These are phyloP conservation scores for Mormyrus proboscirostris DNA, from an alignment of 2,797 vertebrate genomes.

Conservation along the genomic window DNA sequence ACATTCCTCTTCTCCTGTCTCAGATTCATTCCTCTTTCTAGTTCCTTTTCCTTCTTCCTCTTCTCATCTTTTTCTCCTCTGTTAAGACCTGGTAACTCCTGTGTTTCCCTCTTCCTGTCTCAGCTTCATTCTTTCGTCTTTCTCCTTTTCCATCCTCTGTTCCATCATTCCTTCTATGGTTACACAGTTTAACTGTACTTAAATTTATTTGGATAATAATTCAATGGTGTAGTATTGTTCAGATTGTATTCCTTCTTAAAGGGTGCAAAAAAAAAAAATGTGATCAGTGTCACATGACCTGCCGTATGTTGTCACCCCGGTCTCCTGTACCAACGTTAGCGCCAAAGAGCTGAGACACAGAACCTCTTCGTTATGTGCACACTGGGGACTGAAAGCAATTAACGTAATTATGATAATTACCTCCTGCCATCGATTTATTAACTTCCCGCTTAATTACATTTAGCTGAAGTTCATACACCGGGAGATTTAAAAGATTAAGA, in stretches of 20 bases:
- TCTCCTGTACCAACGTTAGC: neutral
- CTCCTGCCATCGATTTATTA: constrained; percentile 3
- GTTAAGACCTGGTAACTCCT: neutral
- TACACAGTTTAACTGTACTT: neutral
- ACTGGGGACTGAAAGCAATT: neutral
- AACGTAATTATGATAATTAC: constrained; percentile 6
- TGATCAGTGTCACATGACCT: neutral
- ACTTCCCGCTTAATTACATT: constrained; percentile 12
- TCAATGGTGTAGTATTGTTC: neutral
- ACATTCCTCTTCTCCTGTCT: neutral
- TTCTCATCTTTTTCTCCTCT: neutral
- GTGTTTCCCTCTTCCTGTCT: neutral
- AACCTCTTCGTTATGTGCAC: neutral
- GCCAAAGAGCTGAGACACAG: neutral
- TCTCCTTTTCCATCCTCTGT: neutral
- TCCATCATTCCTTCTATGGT: neutral
- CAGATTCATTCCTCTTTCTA: constrained; percentile 49
- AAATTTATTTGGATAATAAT: neutral
- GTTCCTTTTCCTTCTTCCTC: constrained; percentile 29
- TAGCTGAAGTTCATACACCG: constrained; percentile 1
- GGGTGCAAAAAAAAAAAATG: neutral
- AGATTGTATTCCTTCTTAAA: neutral
- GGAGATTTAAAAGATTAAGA: neutral
- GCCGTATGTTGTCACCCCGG: neutral
- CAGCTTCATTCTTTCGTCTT: neutral